These are phyloP conservation scores for Plectus sambesii DNA, from an alignment of 1,140 invertebrate genomes.

Conservation along the genomic window DNA sequence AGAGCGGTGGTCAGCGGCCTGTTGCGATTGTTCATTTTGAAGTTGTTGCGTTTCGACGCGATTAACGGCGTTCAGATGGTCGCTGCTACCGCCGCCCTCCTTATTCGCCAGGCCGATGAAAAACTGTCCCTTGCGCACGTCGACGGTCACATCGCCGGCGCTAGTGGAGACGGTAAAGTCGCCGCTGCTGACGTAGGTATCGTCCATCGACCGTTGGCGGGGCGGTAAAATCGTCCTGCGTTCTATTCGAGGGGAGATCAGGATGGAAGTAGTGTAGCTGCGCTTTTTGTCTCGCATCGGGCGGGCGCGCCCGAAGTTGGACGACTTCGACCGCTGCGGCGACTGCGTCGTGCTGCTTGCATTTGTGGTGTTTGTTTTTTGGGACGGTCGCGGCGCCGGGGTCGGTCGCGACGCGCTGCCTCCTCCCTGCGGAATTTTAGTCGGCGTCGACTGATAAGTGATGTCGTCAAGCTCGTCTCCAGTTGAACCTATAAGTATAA, in stretches of 20 bases:
- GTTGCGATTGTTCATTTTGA: slow-evolving; percentile 9
- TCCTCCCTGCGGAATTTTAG: slow-evolving; percentile 3
- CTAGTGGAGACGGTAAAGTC: slow-evolving; percentile 2
- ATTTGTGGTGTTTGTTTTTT: not conserved
- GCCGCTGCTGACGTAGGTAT: not conserved
- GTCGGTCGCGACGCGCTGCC: not conserved
- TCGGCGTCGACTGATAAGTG: too few relatives aligned
- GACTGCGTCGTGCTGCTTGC: slow-evolving; percentile 10
- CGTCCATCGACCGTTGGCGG: slow-evolving; percentile 27
- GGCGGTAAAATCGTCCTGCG: slow-evolving; percentile 20
- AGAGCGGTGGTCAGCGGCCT: slow-evolving; percentile 9
- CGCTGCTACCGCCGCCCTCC: not conserved
- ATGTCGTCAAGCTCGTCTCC: too few relatives aligned
- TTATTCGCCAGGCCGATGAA: slow-evolving; percentile 16
- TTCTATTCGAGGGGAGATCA: slow-evolving; percentile 34
- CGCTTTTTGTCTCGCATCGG: slow-evolving; percentile 28
- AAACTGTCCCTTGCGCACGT: slow-evolving; percentile 25
- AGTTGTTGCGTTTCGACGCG: slow-evolving; percentile 9
- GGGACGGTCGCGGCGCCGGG: not conserved
- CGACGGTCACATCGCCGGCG: slow-evolving; percentile 34
- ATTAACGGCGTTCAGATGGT: slow-evolving; percentile 5
- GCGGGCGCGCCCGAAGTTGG: slow-evolving; percentile 11
- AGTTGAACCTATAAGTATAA: too few relatives aligned
- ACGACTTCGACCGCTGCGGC: slow-evolving; percentile 7
- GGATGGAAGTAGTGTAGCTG: slow-evolving; percentile 38